Conservation (phyloP, 1,140 invertebrate genomes). For the Hydropsyche tenuis region DNA sequence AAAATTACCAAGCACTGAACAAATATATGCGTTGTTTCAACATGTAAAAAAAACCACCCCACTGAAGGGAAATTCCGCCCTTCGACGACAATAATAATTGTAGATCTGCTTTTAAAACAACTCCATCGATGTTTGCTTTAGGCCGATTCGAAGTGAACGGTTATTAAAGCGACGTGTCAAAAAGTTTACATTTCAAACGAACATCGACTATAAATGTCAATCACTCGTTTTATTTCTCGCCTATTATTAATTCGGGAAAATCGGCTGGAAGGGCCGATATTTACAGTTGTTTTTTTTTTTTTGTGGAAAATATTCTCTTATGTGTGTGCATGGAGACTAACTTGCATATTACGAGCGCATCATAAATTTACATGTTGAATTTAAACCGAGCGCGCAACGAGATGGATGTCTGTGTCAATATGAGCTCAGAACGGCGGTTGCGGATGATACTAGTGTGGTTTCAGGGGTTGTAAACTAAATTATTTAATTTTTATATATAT, state of each 20-base stretch:
- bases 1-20: no score
- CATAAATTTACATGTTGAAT: slow-evolving; percentile 45
- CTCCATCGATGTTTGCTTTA: slow-evolving; percentile 34
- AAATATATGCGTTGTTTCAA: no score
- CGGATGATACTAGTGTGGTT: slow-evolving; percentile 20
- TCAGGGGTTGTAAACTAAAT: not conserved
- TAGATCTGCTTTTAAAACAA: slow-evolving; percentile 37
- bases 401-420: slow-evolving; percentile 47
- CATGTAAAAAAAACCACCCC: no score
- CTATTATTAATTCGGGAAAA: not conserved
- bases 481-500: not conserved
- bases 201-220: slow-evolving; percentile 24
- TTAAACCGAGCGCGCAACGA: slow-evolving; percentile 33
- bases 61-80: no score
- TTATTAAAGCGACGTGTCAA: slow-evolving; percentile 44
- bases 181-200: slow-evolving; percentile 44
- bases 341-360: slow-evolving; percentile 24
- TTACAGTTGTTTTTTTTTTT: not conserved
- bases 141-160: slow-evolving; percentile 1
- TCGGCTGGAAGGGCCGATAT: not conserved
- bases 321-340: no score
- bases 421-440: slow-evolving; percentile 22
- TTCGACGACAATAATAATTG: slow-evolving; percentile 35
- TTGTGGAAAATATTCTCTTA: not conserved
- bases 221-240: slow-evolving; percentile 10